phyloP scores from a whole-genome alignment of 1,140 invertebrate species.

The Watersipora subatra region DNA sequence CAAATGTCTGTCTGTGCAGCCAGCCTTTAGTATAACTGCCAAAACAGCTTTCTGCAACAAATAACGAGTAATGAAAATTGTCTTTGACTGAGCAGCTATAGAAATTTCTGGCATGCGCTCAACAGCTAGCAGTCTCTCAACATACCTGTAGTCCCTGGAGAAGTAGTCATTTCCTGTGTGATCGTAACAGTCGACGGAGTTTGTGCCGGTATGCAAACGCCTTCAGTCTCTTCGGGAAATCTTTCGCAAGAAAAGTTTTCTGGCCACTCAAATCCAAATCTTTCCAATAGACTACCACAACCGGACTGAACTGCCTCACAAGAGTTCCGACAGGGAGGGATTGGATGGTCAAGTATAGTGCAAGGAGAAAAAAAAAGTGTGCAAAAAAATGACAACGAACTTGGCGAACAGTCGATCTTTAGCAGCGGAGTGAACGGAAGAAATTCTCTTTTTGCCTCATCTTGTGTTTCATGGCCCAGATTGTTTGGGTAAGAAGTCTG shows the following conservation, averaged over 20 bases:
- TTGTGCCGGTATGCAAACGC: too few species aligned
- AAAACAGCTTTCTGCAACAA: too few species aligned
- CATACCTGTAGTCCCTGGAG: too few species aligned
- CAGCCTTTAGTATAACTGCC: too few species aligned
- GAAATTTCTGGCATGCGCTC: too few species aligned
- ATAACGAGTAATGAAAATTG: too few species aligned
- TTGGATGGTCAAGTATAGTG: conserved; percentile 5
- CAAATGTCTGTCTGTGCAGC: too few species aligned
- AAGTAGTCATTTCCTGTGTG: too few species aligned
- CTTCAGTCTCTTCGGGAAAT: conserved; percentile 61
- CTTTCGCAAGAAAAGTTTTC: conserved; percentile 76
- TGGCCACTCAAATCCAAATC: conserved; percentile 88
- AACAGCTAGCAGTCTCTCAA: too few species aligned
- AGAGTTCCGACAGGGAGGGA: conserved; percentile 39
- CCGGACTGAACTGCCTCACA: conserved; percentile 73
- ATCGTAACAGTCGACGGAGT: too few species aligned
- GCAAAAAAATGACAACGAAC: conserved; percentile 83
- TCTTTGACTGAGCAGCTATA: too few species aligned
- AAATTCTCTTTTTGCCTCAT: conserved; percentile 12
- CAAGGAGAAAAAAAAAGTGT: conserved; percentile 84
- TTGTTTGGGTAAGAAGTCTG: conserved; percentile 13
- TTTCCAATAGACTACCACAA: conserved; percentile 80
- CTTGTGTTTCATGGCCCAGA: conserved; percentile 13
- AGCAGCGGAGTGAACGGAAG: conserved; percentile 5
- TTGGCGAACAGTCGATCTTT: conserved; percentile 58